phyloP scores from a whole-genome alignment of 2,888 invertebrate species.

The Napeogenes sylphis region DNA sequence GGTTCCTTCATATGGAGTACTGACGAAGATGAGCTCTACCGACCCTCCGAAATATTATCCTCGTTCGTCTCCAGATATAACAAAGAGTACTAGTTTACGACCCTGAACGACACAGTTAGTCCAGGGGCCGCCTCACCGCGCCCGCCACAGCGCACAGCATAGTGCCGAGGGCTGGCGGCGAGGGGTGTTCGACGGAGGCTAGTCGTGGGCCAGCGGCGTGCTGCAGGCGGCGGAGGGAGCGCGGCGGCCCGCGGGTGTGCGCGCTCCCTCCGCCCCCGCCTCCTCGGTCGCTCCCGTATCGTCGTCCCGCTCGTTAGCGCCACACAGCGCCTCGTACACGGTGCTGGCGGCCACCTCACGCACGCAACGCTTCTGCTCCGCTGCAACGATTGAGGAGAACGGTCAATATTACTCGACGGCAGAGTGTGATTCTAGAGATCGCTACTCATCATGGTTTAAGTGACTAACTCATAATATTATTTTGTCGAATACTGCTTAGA shows the following conservation, averaged over 20 bases:
- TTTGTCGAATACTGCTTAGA: no score
- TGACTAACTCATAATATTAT: no score
- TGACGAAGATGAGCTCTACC: no score
- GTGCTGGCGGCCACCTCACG: slow-evolving; percentile 65
- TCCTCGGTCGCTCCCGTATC: slow-evolving; percentile 30
- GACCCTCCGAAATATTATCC: slow-evolving; percentile 8
- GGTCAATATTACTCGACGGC: no score
- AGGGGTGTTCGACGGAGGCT: slow-evolving; percentile 33
- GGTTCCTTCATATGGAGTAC: no score
- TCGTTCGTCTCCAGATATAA: slow-evolving; percentile 9
- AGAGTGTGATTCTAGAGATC: no score
- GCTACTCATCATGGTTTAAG: background rate
- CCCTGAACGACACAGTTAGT: background rate
- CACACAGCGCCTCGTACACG: slow-evolving; percentile 59
- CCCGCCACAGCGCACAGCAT: slow-evolving; percentile 31
- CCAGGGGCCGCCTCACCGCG: background rate
- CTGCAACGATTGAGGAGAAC: slow-evolving; percentile 41
- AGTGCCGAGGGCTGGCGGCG: slow-evolving; percentile 27
- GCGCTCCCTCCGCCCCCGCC: slow-evolving; percentile 25
- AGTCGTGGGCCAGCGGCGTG: slow-evolving; percentile 65
- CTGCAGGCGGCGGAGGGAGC: slow-evolving; percentile 59
- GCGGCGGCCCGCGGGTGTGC: slow-evolving; percentile 40
- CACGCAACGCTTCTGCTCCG: slow-evolving; percentile 71
- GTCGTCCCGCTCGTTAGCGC: slow-evolving; percentile 26
- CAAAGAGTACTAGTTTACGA: background rate